Conservation (phyloP, 2,113 vertebrate genomes). For the Pan troglodytes region NHGRI_mPanTro3-v2.1_pri NC_072398.2:136005501-136006000, state of each 20-base stretch:
- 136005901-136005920: neutral
- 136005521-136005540: neutral
- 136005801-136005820: slow-evolving; percentile 1
- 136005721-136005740: neutral
- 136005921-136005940: no score
- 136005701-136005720: neutral
- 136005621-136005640: neutral
- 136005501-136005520: neutral
- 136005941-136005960: no score
- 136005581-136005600: neutral
- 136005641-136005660: neutral
- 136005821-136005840: neutral
- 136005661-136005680: neutral
- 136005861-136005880: neutral
- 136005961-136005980: no score
- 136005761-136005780: neutral
- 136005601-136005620: neutral
- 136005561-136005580: neutral
- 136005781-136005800: neutral
- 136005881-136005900: neutral
- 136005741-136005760: neutral
- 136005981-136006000: no score
- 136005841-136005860: neutral
- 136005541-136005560: neutral
- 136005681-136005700: neutral